A percentile compares a stretch with the other conserved stretches of the same genome.
These are phyloP conservation scores for Agrochola lychnidis DNA, from an alignment of 2,888 invertebrate species.

Conservation along the genomic window DNA sequence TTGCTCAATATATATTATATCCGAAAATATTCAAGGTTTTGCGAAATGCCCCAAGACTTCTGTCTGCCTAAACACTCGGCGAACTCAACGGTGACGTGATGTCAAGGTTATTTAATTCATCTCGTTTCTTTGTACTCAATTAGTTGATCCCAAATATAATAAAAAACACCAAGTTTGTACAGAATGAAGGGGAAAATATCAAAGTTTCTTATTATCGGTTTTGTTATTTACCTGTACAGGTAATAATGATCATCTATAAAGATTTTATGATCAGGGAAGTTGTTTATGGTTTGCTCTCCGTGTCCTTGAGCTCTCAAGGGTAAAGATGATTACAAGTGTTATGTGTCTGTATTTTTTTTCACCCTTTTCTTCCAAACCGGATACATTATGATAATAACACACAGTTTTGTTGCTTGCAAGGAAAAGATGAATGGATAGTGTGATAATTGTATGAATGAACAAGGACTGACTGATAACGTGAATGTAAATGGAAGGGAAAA, in stretches of 20 bases:
- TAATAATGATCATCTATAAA: slow-evolving; percentile 18
- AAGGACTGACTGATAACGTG: background rate
- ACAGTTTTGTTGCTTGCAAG: background rate
- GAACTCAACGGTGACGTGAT: background rate
- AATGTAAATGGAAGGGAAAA: background rate
- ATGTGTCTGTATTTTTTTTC: background rate
- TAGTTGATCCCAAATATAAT: slow-evolving; percentile 16
- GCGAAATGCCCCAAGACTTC: background rate
- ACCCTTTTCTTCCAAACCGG: background rate
- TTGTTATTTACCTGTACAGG: slow-evolving; percentile 8
- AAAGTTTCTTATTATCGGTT: slow-evolving; percentile 18
- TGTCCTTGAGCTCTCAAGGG: slow-evolving; percentile 16
- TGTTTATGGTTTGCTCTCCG: slow-evolving; percentile 3
- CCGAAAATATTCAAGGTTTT: background rate
- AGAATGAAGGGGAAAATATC: slow-evolving; percentile 1
- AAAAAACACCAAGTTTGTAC: background rate
- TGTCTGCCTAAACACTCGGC: too few relatives aligned
- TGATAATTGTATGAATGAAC: background rate
- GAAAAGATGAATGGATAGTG: background rate
- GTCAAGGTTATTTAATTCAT: background rate
- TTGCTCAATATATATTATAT: background rate
- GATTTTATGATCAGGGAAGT: slow-evolving; percentile 26
- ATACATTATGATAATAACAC: background rate
- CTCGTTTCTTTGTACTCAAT: slow-evolving; percentile 3
- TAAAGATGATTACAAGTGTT: background rate